Conservation (phyloP, 1,140 invertebrate species). For the Microplitis demolitor region DNA sequence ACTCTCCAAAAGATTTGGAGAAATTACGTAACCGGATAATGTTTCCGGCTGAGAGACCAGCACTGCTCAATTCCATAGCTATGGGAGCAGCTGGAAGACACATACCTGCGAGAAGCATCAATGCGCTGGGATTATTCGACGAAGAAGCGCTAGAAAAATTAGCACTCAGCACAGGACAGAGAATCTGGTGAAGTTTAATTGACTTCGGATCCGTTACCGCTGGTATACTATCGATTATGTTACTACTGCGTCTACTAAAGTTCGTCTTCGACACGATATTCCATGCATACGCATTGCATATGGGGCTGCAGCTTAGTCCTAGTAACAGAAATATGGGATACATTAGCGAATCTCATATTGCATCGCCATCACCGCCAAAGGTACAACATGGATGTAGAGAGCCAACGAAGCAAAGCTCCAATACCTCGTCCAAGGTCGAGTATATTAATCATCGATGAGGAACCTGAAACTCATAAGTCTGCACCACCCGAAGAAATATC, state of each 20-base stretch:
- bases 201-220: neutral
- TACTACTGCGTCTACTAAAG: neutral
- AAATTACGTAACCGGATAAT: neutral
- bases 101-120: neutral
- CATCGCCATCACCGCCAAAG: too few species aligned
- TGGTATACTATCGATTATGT: neutral
- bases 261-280: neutral
- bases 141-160: neutral
- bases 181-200: neutral
- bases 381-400: too few species aligned
- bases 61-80: neutral
- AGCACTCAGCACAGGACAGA: neutral
- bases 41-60: neutral
- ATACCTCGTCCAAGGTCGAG: too few species aligned
- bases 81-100: neutral
- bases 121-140: neutral
- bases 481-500: too few species aligned
- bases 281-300: neutral
- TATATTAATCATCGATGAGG: too few species aligned
- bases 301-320: too few species aligned
- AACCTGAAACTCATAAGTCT: too few species aligned
- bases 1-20: neutral
- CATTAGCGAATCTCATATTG: too few species aligned
- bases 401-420: too few species aligned
- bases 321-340: too few species aligned